Conservation (phyloP, 2,888 invertebrate genomes). For the Gymnosoma rotundatum region DNA sequence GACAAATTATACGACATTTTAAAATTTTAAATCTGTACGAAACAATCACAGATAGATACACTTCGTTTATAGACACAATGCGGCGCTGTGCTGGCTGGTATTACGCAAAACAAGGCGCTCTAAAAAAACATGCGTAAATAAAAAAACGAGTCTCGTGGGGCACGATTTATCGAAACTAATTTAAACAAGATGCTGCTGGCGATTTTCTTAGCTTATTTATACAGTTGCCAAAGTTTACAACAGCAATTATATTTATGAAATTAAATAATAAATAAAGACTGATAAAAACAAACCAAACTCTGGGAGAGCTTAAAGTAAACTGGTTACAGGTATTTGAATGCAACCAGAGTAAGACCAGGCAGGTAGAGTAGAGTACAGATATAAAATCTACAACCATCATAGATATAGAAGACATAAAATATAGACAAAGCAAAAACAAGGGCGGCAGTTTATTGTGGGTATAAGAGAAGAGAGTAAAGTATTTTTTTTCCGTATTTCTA, state of each 20-base stretch:
- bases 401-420: constrained; percentile 26
- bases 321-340: constrained; percentile 60
- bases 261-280: constrained; percentile 21
- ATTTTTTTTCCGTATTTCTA: neutral
- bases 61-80: constrained; percentile 18
- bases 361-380: constrained; percentile 40
- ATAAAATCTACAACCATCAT: constrained; percentile 49
- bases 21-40: constrained; percentile 45
- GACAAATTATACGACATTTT: constrained; percentile 63
- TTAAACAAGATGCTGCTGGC: constrained; percentile 58
- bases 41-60: constrained; percentile 1
- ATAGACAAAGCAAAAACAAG: constrained; percentile 33
- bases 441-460: constrained; percentile 60
- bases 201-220: constrained; percentile 22
- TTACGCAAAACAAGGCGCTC: constrained; percentile 62
- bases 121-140: constrained; percentile 45
- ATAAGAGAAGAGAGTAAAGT: constrained; percentile 28
- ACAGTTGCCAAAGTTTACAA: constrained; percentile 19
- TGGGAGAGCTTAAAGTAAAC: constrained; percentile 63
- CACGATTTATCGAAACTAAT: constrained; percentile 56
- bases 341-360: constrained; percentile 35
- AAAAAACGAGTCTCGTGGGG: constrained; percentile 37
- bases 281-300: constrained; percentile 58
- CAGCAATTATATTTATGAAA: neutral
- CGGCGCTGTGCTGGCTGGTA: constrained; percentile 24